Base-by-base conservation (phyloP, 2,113 vertebrate genomes). In the Trochalopteron elliotii region DNA sequence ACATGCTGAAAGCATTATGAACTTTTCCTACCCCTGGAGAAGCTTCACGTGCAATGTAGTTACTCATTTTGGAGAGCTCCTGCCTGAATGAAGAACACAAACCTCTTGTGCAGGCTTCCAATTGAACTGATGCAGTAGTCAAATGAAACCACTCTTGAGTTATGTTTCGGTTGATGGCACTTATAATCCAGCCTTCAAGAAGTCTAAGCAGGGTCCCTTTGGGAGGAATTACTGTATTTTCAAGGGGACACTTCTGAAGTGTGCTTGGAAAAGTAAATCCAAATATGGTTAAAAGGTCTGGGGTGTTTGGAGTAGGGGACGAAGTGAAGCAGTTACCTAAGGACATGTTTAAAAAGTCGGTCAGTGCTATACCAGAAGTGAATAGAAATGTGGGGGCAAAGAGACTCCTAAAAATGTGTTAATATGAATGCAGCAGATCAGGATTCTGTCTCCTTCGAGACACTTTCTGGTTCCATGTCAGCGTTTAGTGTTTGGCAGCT, bases 401-500 rank as follows among this genome's bases (percentile, higher is more conserved):
- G 80, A 95, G 86, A 97, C 95, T 97, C 93, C 97, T 97, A 97
- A 97, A 94, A 97, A 94, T 69, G 96, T 96, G 97, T 97, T 96
- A 97, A 96, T 98, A 92, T 95, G 97, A 97, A 97, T 2, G 70
- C 96, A 94, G 70, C 93, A 92, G 78, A 76, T 96, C 98, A 98
- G 97, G 92, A 98, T 90, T 98, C 86, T 96, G 97, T 98, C 98
- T 98, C 98, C 95, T 97, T 97, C 93, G 98, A 98, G 98, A 97
- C 97, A 96, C 96, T 97, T 97, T 89, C 96, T 98, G 97, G 97
- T 98, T 98, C 98, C 98, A 97, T 98, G 97, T 97, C 98, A 98
- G 97, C 95, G 79, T 96, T 97, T 97, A 98, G 98, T 67, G 94
- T 97, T 96, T 98, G 98, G 97, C 97, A 98, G 98, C 98, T 98